Conservation (phyloP, 2,888 invertebrate genomes). For the Andrena hattorfiana region DNA sequence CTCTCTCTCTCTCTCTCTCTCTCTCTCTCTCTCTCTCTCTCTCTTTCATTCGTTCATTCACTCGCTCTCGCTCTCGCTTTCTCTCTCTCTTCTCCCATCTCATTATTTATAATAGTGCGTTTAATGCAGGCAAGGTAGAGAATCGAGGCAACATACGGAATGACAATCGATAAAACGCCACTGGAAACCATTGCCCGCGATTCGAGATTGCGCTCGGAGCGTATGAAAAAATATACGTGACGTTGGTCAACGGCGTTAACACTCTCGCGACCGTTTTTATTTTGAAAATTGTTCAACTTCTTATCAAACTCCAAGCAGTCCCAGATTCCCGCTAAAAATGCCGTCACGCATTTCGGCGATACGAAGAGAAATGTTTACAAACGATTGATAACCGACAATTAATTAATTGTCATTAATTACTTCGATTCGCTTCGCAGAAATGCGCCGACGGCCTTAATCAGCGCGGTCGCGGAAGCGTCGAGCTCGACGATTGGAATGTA, state of each 20-base stretch:
- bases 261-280: slow-evolving; percentile 27
- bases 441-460: background rate
- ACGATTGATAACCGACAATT: no score
- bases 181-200: slow-evolving; percentile 55
- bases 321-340: background rate
- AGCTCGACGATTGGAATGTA: slow-evolving; percentile 14
- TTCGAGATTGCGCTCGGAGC: slow-evolving; percentile 30
- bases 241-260: slow-evolving; percentile 42
- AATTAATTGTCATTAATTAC: no score
- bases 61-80: slow-evolving; percentile 32
- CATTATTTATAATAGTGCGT: slow-evolving; percentile 74
- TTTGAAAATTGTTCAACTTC: background rate
- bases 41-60: slow-evolving; percentile 21
- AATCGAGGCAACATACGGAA: slow-evolving; percentile 78
- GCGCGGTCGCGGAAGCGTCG: slow-evolving; percentile 24
- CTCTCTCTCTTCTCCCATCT: slow-evolving; percentile 37
- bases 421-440: no score
- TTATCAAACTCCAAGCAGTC: background rate
- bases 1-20: slow-evolving; percentile 37
- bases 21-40: slow-evolving; percentile 34
- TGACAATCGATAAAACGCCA: slow-evolving; percentile 65
- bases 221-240: slow-evolving; percentile 51
- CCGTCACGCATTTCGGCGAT: background rate
- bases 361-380: no score
- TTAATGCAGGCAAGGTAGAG: slow-evolving; percentile 77